phyloP scores from a whole-genome alignment of 2,888 invertebrate genomes.

The Erebia ligea region DNA sequence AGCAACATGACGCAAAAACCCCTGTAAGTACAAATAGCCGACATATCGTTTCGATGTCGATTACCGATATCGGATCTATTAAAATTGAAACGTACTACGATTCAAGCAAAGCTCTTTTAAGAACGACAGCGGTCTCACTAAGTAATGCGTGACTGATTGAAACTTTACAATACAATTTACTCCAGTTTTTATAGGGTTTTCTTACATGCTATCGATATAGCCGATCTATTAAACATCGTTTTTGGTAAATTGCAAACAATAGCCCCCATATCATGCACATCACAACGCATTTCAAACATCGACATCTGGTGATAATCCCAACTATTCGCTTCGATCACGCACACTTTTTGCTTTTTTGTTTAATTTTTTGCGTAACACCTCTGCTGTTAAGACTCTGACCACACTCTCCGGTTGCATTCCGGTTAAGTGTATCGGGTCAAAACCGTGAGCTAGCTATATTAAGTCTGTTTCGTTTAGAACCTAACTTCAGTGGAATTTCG shows the following conservation, averaged over 20 bases:
- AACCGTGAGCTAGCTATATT: not conserved
- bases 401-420: not conserved
- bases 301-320: constrained; percentile 75
- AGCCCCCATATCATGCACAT: constrained; percentile 65
- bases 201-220: constrained; percentile 32
- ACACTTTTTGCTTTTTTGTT: constrained; percentile 43
- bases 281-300: constrained; percentile 58
- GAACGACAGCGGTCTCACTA: constrained; percentile 2
- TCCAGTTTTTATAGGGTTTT: constrained; percentile 30
- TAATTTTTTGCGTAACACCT: constrained; percentile 63
- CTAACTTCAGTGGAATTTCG: not conserved
- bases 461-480: not conserved
- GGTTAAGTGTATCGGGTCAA: not conserved
- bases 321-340: constrained; percentile 71
- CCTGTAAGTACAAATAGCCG: not conserved
- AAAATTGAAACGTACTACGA: not conserved
- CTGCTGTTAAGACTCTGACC: constrained; percentile 40
- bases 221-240: constrained; percentile 47
- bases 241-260: constrained; percentile 51
- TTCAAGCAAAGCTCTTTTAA: not conserved
- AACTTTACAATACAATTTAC: constrained; percentile 19
- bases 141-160: constrained; percentile 11
- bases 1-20: no score
- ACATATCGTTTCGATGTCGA: not conserved
- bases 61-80: not conserved